Conservation (phyloP, 2,113 vertebrate species). For the Cricetomys ansorgei region DNA sequence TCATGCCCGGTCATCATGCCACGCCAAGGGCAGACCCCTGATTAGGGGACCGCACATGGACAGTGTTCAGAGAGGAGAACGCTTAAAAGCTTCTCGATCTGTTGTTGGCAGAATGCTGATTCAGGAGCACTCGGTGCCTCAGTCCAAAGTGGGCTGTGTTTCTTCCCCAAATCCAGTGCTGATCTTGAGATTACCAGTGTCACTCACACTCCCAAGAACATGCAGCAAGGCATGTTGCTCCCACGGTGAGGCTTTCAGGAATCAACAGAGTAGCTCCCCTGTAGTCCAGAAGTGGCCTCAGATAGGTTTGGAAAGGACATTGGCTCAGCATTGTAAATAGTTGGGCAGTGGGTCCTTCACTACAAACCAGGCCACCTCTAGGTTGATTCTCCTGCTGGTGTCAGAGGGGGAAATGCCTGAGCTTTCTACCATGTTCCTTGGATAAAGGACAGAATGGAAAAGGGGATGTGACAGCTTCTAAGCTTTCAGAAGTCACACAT, state of each 20-base stretch:
- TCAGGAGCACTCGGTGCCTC: no score
- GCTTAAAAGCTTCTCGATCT: neutral
- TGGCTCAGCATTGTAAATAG: rapidly evolving
- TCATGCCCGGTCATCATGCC: neutral
- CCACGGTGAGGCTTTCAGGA: neutral
- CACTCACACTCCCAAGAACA: neutral
- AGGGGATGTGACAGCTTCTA: neutral
- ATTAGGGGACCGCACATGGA: neutral
- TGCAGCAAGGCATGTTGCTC: rapidly evolving
- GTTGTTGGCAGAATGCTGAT: rapidly evolving
- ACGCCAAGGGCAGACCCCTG: neutral
- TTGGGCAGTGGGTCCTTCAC: rapidly evolving
- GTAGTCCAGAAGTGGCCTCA: neutral
- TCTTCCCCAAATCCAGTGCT: neutral
- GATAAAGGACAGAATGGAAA: neutral
- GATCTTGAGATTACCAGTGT: no score
- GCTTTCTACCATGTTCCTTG: neutral
- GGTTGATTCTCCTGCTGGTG: neutral
- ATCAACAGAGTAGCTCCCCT: rapidly evolving
- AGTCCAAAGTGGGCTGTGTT: neutral
- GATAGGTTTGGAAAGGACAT: neutral
- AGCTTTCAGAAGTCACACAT: neutral
- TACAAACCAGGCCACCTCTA: neutral
- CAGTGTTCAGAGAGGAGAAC: neutral
- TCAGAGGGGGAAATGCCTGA: neutral